Percentiles rank a stretch among this genome's conserved stretches.
Evolutionary conservation across 2,888 invertebrate genomes (phyloP).

Genomic region (Synergus itoensis): DNA sequence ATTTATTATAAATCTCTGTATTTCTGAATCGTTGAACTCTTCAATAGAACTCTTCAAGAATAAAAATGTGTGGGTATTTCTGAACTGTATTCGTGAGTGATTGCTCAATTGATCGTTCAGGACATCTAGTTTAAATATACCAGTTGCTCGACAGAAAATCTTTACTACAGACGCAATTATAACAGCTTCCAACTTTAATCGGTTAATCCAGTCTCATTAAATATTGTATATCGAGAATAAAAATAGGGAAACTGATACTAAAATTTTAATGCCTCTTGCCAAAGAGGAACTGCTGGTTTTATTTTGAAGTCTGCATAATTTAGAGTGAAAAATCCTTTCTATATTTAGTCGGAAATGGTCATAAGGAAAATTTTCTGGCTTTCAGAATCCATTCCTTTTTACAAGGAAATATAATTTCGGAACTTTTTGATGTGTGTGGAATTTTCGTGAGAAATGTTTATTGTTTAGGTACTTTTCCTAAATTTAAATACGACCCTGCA

Average conservation of each 20-base stretch:
- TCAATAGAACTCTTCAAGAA: conserved; percentile 4
- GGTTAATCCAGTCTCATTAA: not conserved
- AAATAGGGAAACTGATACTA: conserved; percentile 10
- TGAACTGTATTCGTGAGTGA: not conserved
- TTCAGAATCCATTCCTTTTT: not conserved
- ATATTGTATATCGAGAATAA: not conserved
- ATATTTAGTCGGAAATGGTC: too few species aligned
- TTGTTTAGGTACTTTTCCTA: conserved; percentile 44
- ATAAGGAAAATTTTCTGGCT: not conserved
- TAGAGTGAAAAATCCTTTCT: too few species aligned
- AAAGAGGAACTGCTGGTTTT: not conserved
- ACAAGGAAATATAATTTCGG: too few species aligned
- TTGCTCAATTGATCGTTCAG: not conserved
- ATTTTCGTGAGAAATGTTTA: conserved; percentile 43
- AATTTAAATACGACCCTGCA: conserved; percentile 23
- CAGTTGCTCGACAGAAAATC: not conserved
- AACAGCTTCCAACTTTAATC: not conserved
- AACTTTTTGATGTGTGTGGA: not conserved
- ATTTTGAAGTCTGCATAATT: not conserved
- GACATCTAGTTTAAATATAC: conserved; percentile 3
- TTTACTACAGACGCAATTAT: not conserved
- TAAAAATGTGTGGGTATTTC: not conserved
- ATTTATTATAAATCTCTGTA: not conserved
- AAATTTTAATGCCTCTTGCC: conserved; percentile 24
- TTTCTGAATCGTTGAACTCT: conserved; percentile 22